Evolutionary conservation across 30 jellyfish, hydroid and myxozoan species (phyloP), one percentile per base, ranked within the genome.

Genomic region (Turritopsis dohrnii): DNA sequence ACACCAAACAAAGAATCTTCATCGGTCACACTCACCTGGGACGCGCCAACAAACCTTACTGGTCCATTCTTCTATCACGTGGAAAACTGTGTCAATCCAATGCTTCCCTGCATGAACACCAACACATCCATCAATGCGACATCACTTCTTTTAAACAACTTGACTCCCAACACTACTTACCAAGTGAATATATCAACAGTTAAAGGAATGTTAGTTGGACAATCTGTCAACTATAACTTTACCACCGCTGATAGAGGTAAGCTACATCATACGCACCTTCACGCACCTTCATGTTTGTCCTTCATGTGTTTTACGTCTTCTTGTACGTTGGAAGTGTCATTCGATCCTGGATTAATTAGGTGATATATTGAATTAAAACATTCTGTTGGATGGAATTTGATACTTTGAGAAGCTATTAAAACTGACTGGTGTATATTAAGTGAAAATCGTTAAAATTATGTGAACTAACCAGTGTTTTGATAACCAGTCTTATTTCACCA

Each of bases 1-100:
- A 69, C 77, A n/a, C 77, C 7, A 0, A n/a, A 69, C 30, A 69
- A 69, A 69, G 77, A 69, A 69, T 69, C 77, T 69, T 69, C 77
- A 17, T 69, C 77, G 28, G 77, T 69, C 22, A 69, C 30, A 16
- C 22, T 69, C 23, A 69, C 16, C 19, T 69, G 77, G 77, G 22
- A 69, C 17, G 31, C 31, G 16, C 77, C 77, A 69, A 69, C 30
- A 8, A 19, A 19, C 22, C 16, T 16, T 19, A 21, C 22, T 27
- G 77, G 77, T n/a, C 30, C 8, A 21, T 21, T 69, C 0, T n/a
- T n/a, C 19, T 69, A 69, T 27, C 77, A 69, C 16, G 30, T 27
- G 16, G 0, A 7, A 9, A 7, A 0, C 19, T 69, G 77, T 27
- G 22, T 21, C 16, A 69, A 0, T 7, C 16, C 9, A 21, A 27